Conservation (phyloP, 2,888 invertebrate genomes). For the Pyrochroa serraticornis region DNA sequence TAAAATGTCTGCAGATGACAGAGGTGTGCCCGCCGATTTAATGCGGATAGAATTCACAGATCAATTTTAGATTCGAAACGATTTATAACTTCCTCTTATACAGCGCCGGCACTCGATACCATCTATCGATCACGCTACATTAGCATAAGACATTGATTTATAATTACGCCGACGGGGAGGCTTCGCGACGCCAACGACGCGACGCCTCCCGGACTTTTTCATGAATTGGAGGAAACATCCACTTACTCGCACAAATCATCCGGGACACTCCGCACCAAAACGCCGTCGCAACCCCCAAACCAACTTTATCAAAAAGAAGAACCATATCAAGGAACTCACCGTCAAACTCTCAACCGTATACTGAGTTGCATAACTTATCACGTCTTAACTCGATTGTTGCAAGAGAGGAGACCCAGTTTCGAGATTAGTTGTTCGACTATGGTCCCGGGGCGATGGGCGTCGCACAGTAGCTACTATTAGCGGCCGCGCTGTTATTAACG, state of each 20-base stretch:
- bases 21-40: conserved; percentile 55
- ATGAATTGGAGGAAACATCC: conserved; percentile 42
- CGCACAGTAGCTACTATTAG: conserved; percentile 41
- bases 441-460: conserved; percentile 37
- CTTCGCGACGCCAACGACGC: conserved; percentile 27
- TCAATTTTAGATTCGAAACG: conserved; percentile 59
- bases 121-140: conserved; percentile 59
- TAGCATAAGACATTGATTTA: conserved; percentile 60
- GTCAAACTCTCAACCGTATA: too few relatives aligned
- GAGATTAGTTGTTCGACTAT: conserved; percentile 21
- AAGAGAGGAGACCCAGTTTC: not conserved
- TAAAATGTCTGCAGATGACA: conserved; percentile 50
- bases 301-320: too few relatives aligned
- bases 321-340: too few relatives aligned
- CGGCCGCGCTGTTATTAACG: conserved; percentile 38
- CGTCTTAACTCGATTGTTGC: too few relatives aligned
- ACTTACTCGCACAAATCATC: conserved; percentile 26
- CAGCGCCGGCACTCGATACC: conserved; percentile 50
- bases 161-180: conserved; percentile 51
- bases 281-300: too few relatives aligned
- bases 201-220: conserved; percentile 34
- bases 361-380: too few relatives aligned
- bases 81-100: conserved; percentile 59
- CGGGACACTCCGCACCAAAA: too few relatives aligned
- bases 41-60: conserved; percentile 57